Evolutionary conservation across 2,113 vertebrate genomes (phyloP).

Genomic region (Galemys pyrenaicus): DNA sequence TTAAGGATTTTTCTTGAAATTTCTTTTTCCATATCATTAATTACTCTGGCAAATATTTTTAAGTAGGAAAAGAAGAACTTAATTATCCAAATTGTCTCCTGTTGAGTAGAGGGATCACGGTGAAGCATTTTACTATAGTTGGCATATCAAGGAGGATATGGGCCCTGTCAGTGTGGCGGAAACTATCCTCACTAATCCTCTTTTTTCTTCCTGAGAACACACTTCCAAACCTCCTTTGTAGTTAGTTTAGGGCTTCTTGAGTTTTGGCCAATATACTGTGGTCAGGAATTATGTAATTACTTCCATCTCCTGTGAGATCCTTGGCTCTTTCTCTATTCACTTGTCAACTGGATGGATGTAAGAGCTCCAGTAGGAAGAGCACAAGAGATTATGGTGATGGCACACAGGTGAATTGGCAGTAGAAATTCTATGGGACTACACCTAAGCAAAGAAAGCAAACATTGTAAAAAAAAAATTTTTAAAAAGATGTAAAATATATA

Average conservation of each 20-base stretch:
- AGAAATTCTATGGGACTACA: too few species aligned
- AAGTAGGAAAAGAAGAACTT: background rate
- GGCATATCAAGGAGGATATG: background rate
- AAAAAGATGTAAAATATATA: too few species aligned
- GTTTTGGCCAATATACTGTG: background rate
- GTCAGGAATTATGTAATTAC: background rate
- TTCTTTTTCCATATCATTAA: constrained; percentile 3
- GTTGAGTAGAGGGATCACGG: background rate
- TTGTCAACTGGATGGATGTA: background rate
- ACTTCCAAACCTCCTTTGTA: background rate
- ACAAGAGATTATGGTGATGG: too few species aligned
- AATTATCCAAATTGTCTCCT: background rate
- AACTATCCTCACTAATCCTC: background rate
- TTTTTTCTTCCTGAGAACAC: background rate
- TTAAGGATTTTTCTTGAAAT: constrained; percentile 17
- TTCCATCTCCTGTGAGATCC: background rate
- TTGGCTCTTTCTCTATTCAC: background rate
- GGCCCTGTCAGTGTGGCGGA: background rate
- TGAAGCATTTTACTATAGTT: background rate
- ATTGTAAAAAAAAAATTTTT: too few species aligned
- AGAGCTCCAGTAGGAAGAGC: too few species aligned
- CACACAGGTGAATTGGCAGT: too few species aligned
- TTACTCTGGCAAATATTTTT: constrained; percentile 41
- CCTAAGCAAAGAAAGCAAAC: too few species aligned
- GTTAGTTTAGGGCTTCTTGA: background rate